Percentiles rank a stretch among this genome's conserved stretches.
phyloP scores from a whole-genome alignment of 2,113 vertebrate species.

The Gulo gulo region DNA sequence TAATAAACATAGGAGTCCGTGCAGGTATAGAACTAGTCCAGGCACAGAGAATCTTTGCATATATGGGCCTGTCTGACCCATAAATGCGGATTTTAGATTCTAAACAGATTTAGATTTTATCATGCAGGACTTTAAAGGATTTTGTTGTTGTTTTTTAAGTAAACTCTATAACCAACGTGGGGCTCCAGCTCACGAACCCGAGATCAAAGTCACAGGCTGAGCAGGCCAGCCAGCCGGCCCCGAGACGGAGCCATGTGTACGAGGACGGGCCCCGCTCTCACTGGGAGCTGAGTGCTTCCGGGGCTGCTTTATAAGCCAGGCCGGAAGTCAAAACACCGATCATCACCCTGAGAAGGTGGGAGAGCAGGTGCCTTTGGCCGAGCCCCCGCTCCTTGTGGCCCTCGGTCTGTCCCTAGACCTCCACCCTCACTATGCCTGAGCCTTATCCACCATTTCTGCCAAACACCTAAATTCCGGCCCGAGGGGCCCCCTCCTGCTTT shows the following conservation, averaged over 20 bases:
- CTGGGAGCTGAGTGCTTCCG: accelerated
- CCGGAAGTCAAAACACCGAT: neutral
- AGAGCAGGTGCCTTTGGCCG: accelerated
- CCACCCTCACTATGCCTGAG: accelerated
- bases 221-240: too few relatives aligned
- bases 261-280: neutral
- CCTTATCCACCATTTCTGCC: neutral
- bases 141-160: neutral
- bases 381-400: accelerated
- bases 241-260: neutral
- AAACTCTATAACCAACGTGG: neutral
- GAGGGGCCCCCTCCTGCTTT: accelerated
- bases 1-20: neutral
- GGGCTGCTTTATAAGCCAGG: neutral
- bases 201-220: neutral
- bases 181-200: neutral
- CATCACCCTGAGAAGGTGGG: accelerated
- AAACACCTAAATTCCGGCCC: neutral
- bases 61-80: neutral
- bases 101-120: neutral
- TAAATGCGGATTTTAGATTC: neutral
- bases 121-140: neutral
- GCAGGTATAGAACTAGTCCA: neutral
- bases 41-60: neutral
- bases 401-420: neutral